Percentiles rank a stretch among this genome's conserved stretches.
phyloP scores from a whole-genome alignment of 2,888 invertebrate species.

The Scaptomyza reducta region DNA sequence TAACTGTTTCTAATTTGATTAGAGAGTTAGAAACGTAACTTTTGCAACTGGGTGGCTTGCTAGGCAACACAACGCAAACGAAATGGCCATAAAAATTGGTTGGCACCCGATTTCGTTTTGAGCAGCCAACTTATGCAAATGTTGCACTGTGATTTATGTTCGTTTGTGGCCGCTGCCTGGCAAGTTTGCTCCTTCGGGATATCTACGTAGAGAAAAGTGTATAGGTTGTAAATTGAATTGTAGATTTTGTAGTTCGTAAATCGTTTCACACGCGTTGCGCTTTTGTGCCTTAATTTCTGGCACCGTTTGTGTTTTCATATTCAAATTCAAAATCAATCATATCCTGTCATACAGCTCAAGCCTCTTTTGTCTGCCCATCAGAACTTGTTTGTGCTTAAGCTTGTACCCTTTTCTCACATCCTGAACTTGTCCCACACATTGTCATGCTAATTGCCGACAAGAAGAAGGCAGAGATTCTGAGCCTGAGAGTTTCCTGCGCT shows the following conservation, averaged over 20 bases:
- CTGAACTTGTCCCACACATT: conserved; percentile 54
- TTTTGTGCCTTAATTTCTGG: conserved; percentile 40
- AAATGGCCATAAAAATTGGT: conserved; percentile 44
- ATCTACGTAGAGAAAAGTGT: conserved; percentile 15
- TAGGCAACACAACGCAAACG: conserved; percentile 10
- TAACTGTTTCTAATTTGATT: conserved; percentile 83
- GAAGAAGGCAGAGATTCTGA: conserved; percentile 25
- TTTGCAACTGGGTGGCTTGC: conserved; percentile 11
- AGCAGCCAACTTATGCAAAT: conserved; percentile 74
- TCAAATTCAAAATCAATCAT: conserved; percentile 66
- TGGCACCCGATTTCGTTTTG: conserved; percentile 54
- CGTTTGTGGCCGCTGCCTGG: conserved; percentile 44
- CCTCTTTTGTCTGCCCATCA: conserved; percentile 43
- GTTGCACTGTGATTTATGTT: conserved; percentile 55
- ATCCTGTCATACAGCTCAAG: conserved; percentile 62
- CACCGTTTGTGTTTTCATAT: conserved; percentile 44
- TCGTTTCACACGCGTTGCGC: conserved; percentile 70
- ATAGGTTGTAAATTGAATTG: conserved; percentile 52
- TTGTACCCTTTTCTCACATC: conserved; percentile 44
- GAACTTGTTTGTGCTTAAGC: conserved; percentile 54
- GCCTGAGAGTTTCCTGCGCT: conserved; percentile 34
- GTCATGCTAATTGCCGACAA: conserved; percentile 70
- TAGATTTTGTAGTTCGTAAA: conserved; percentile 33
- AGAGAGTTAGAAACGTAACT: conserved; percentile 61
- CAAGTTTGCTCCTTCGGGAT: conserved; percentile 57